Evolutionary conservation across 2,888 invertebrate species (phyloP), one percentile per base, ranked within the genome.

Genomic region (Drosophila tanythrix): DNA sequence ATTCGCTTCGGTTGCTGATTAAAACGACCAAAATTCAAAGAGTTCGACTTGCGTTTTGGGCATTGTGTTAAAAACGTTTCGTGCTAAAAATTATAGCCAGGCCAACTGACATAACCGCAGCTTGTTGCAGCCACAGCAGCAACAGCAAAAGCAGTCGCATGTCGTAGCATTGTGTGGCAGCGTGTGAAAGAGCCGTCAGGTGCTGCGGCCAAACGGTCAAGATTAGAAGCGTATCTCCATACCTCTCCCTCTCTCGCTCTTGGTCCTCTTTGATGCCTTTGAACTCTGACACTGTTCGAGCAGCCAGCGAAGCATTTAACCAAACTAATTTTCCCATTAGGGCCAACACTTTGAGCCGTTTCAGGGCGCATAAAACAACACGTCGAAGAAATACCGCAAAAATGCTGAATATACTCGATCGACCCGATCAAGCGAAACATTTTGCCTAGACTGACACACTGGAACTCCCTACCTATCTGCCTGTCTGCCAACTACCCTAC

Each of bases 291-390:
- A 71, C 68, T 36, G 50, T 35, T 51, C 52, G 40, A 72, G 29
- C 52, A 73, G 56, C 46, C 81, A 87, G 61, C 78, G 75, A 76
- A 80, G 89, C 88, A 76, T 82, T 83, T 83, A 83, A 83, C 86
- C 87, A 81, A 79, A 88, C 75, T 74, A 88, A 83, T 87, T 88
- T 87, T 86, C 83, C 87, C 87, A 87, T 87, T 87, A 90, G 73
- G 67, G 58, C 57, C 78, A 83, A 90, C 87, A 87, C 87, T 90
- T 87, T 76, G 80, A 75, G 67, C 64, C 74, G 66, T 71, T 70
- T 59, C 75, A 69, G 68, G 70, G 55, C 66, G 56, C 74, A 79
- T 66, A 75, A 78, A 79, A 73, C 69, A 75, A 68, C 78, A 70
- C 84, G 70, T 65, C 60, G 50, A 33, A 55, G 57, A 56, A 68